phyloP scores from a whole-genome alignment of 1,140 invertebrate species.

The Drosophila ficusphila region DNA sequence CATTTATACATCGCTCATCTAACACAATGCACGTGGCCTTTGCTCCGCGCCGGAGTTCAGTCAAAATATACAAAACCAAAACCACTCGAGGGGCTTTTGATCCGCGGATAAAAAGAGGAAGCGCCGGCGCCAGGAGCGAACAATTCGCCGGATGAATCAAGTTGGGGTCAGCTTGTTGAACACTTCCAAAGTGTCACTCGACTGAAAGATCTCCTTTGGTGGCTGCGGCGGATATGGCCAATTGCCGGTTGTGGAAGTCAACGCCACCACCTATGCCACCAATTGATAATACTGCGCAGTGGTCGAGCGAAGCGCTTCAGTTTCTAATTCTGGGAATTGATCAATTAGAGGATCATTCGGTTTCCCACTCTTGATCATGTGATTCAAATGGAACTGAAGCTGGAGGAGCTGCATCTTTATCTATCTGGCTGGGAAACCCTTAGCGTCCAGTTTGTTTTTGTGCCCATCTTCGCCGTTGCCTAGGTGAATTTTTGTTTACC shows the following conservation, averaged over 20 bases:
- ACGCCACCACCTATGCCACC: conserved; percentile 27
- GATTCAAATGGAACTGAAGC: conserved; percentile 30
- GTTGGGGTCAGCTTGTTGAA: conserved; percentile 35
- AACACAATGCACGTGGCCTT: conserved; percentile 29
- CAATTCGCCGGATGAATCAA: conserved; percentile 41
- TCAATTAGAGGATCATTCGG: conserved; percentile 54
- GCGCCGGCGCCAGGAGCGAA: conserved; percentile 45
- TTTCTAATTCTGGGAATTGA: conserved; percentile 80
- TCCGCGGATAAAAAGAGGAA: conserved; percentile 9
- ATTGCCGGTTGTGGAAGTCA: conserved; percentile 36
- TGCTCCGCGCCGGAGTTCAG: conserved; percentile 22
- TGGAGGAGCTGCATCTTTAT: conserved; percentile 6
- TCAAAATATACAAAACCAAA: conserved; percentile 27
- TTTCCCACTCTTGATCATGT: conserved; percentile 50
- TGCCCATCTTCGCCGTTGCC: conserved; percentile 63
- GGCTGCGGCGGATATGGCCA: conserved; percentile 63
- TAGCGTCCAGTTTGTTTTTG: conserved; percentile 49
- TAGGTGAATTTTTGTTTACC: conserved; percentile 72
- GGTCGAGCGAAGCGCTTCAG: conserved; percentile 50
- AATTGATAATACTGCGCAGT: conserved; percentile 37
- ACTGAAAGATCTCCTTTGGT: conserved; percentile 24
- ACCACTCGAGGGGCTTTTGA: conserved; percentile 31
- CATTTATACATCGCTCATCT: conserved; percentile 21
- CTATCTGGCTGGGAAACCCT: background rate
- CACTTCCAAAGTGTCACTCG: too few relatives aligned